Base-by-base conservation (phyloP, 1,140 invertebrate species). In the Hermatobates lingyangjiaoensis region DNA sequence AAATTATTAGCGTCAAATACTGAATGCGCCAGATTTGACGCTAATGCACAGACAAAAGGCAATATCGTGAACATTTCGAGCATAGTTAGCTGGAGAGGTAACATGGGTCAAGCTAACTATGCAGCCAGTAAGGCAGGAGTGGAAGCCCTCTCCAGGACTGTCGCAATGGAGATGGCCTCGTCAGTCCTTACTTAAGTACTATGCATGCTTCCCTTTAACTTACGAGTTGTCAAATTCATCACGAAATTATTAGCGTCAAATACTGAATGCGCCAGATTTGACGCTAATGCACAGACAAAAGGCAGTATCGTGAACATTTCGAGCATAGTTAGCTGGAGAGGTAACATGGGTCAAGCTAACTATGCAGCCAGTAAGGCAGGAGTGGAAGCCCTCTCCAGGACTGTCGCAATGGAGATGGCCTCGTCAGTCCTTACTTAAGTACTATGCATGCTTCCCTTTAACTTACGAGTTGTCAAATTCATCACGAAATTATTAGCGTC, bases 351-450 rank as follows among this genome's bases (percentile, higher is more conserved):
- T 0, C 88, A 93, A 67, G 72, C 74, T 12, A 92, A 92, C 69
- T 95, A 95, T 69, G 71, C 78, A 21, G 84, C 84, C 10, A 87
- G 87, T 52, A 95, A 94, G 69, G 85, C 88, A 50, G 90, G 83
- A 10, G 87, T 96, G 3, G 76, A 82, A 61, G 80, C 76, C 7
- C 74, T 95, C 56, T 90, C 87, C 0, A 85, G 84, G 67, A 76
- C 80, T 25, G 83, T 83, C 10, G 79, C 87, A 2, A 82, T 82
- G 64, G 90, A 94, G 69, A 73, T 93, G 57, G 86, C 80, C 45
- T 77, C 77, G 75, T 85, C 65, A 61, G 65, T 59, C 62, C 40
- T 44, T 55, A n/a, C n/a, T 12, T 46, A 34, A 12, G 18, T 34
- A 12, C 30, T 34, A 12, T 34, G 10, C 30, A 34, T 34, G 30